Percentiles rank a stretch among this genome's conserved stretches.
phyloP scores from a whole-genome alignment of 2,797 vertebrate species.

The Cryptoprocta ferox region DNA sequence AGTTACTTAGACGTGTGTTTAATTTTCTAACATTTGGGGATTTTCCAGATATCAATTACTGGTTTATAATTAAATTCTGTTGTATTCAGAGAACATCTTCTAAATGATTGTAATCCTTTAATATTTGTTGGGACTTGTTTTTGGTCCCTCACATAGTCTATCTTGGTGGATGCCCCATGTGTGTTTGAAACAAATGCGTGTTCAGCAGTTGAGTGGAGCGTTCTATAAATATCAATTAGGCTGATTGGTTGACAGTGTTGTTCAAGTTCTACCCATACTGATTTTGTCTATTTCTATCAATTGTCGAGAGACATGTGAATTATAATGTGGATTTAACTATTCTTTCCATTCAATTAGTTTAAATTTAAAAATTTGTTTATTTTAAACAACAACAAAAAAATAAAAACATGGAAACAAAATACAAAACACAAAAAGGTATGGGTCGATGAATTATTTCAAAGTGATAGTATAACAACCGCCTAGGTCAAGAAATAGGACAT shows the following conservation, averaged over 20 bases:
- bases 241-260: background rate
- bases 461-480: background rate
- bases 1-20: background rate
- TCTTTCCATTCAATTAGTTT: background rate
- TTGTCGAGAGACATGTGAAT: background rate
- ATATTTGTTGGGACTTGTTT: background rate
- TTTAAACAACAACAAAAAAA: background rate
- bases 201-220: background rate
- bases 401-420: background rate
- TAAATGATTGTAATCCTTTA: background rate
- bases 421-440: background rate
- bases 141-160: background rate
- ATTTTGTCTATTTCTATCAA: background rate
- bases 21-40: background rate
- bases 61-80: background rate
- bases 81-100: background rate
- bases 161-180: background rate
- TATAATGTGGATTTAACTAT: background rate
- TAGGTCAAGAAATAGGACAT: background rate
- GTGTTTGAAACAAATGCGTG: background rate
- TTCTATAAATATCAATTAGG: background rate
- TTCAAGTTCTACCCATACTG: background rate
- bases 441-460: background rate
- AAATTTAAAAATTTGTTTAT: background rate
- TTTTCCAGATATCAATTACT: background rate